phyloP scores from a whole-genome alignment of 2,113 vertebrate species.

The Odocoileus virginianus region DNA sequence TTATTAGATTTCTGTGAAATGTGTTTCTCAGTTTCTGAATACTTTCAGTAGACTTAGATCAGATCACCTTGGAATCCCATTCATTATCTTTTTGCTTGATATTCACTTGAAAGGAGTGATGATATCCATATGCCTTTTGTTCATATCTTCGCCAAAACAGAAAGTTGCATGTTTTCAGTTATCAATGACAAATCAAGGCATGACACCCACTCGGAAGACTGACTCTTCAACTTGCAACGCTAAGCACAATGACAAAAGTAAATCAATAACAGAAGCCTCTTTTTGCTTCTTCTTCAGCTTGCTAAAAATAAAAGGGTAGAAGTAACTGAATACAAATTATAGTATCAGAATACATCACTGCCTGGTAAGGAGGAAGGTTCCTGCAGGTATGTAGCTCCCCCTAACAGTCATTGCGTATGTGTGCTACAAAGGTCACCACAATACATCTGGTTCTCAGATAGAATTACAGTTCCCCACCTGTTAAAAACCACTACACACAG shows the following conservation, averaged over 20 bases:
- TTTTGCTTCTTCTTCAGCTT: background rate
- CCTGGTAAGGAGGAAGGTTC: background rate
- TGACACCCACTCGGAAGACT: background rate
- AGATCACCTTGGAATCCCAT: background rate
- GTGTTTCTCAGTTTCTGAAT: conserved; percentile 15
- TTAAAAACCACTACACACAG: background rate
- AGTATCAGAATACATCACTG: background rate
- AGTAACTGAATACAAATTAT: background rate
- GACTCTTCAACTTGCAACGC: background rate
- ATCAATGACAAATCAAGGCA: conserved; percentile 21
- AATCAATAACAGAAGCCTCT: background rate
- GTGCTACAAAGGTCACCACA: background rate
- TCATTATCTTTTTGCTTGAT: background rate
- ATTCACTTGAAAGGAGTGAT: background rate
- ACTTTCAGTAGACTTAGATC: background rate
- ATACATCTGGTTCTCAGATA: background rate
- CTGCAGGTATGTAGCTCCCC: background rate
- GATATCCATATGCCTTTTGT: background rate
- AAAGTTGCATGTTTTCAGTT: background rate
- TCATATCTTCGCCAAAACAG: background rate
- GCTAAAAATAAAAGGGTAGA: background rate
- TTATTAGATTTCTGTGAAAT: background rate
- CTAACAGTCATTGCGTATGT: background rate
- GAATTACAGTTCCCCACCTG: conserved; percentile 20
- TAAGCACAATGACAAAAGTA: background rate